Base-by-base conservation (phyloP, 2,888 invertebrate species). In the Diadromus collaris region DNA sequence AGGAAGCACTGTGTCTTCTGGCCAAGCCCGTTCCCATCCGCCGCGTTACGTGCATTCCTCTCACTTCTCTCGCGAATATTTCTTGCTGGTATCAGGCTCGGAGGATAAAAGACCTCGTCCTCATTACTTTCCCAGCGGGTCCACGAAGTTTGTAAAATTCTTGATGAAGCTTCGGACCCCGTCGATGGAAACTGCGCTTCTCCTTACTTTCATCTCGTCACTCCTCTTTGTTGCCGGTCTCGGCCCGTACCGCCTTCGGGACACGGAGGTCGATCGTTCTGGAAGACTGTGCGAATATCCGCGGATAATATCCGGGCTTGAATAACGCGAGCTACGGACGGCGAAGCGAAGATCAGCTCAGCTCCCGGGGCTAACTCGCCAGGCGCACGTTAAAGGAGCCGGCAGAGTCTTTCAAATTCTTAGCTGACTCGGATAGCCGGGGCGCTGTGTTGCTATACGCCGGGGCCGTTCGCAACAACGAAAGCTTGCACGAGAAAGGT, bases 351-450 rank as follows among this genome's bases (percentile, higher is more conserved):
- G 73, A 68, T 76, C 75, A 64, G 67, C 48, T 27, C 29, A 21
- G 64, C 46, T 63, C 10, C 10, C 34, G 32, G 19, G 32, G 13
- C 27, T 65, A 68, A 75, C 60, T 48, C 54, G 13, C 21, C 51
- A 32, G 48, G 48, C 10, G 46, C 24, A 21, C 13, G 60, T 13
- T 67, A 38, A 56, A 58, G 38, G 65, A n/a, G 34, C 29, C 21
- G 16, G 7, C 29, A 19, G 51, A 38, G 60, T 78, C 65, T 78
- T 74, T 60, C 58, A 38, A 72, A 69, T 67, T 76, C 51, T 69
- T 76, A 24, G 34, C 72, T 41, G 48, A 29, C 69, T 77, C 48
- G 34, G 60, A 75, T 76, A 76, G 74, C 79, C 74, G 77, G 44
- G 48, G 51, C 2, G n/a, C n/a, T n/a, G n/a, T 21, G 51, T 10